These are phyloP conservation scores for Sebastes cheni DNA, from an alignment of 2,797 vertebrate species.

Conservation along the genomic window DNA sequence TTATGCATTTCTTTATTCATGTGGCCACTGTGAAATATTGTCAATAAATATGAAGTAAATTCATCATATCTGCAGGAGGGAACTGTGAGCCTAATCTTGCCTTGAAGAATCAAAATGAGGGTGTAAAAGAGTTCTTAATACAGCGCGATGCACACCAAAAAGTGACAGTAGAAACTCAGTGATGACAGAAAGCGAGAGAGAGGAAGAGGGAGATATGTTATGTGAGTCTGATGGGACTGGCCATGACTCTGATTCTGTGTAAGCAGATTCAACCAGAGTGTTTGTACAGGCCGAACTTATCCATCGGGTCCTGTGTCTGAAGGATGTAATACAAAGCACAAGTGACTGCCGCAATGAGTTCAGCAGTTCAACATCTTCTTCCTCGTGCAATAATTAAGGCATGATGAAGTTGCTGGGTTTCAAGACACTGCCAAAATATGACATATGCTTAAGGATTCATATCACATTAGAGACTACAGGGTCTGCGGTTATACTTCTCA, in stretches of 20 bases:
- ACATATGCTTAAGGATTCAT: constrained; percentile 3
- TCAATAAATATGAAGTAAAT: constrained; percentile 20
- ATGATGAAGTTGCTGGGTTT: constrained; percentile 33
- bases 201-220: constrained; percentile 25
- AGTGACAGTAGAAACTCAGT: constrained; percentile 31
- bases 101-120: constrained; percentile 8
- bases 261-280: constrained; percentile 47
- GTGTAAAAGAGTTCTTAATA: constrained; percentile 10
- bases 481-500: constrained; percentile 7
- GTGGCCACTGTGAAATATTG: not conserved
- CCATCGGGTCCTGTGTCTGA: constrained; percentile 31
- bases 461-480: constrained; percentile 10
- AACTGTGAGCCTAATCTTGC: constrained; percentile 9
- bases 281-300: constrained; percentile 45
- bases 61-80: not conserved
- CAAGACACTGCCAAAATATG: constrained; percentile 2
- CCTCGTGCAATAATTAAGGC: constrained; percentile 24
- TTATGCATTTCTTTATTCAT: constrained; percentile 14
- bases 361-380: constrained; percentile 38
- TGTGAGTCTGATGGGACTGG: constrained; percentile 27
- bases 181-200: constrained; percentile 39
- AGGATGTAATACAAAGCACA: constrained; percentile 28
- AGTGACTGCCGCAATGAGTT: constrained; percentile 30
- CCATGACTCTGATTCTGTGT: constrained; percentile 30
- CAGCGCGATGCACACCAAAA: constrained; percentile 4